Base-by-base conservation (phyloP, 2,888 invertebrate species). In the Lomographa bimaculata region DNA sequence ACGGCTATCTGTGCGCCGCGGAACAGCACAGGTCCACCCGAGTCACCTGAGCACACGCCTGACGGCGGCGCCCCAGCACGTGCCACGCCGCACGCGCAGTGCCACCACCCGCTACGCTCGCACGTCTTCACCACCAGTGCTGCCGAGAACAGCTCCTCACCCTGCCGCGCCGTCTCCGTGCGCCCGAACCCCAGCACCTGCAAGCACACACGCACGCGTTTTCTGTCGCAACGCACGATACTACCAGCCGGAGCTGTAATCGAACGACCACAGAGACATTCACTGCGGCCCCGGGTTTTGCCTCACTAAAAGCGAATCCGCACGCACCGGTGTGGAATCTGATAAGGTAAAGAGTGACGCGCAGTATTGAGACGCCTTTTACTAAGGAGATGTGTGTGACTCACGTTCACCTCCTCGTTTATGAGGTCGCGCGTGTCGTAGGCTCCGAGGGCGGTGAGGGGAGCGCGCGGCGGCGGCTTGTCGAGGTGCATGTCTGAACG, bases 41-140 rank as follows among this genome's bases (percentile, higher is more conserved):
- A 84, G 71, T 85, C 86, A 0, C 86, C 85, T 14, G 79, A 59
- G 71, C 86, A 85, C 38, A 84, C 84, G 44, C 79, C 83, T 34
- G 50, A 32, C 12, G 33, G 45, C 20, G 40, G 10, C 28, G 25
- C 25, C 44, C 7, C n/a, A 17, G 12, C 27, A 24, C 29, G 37
- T 30, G 52, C 57, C 50, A 50, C 56, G 40, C 67, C 75, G 60
- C 82, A 83, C 62, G 64, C 56, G 62, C 79, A 79, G 57, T 67
- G 69, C 40, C 51, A 26, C 81, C 81, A 82, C 11, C 46, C 49
- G 26, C 35, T 52, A 40, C 78, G 78, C 47, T 57, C 74, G 64
- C 85, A 84, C 34, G 19, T 5, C 50, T 51, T 61, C 62, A 78
- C 46, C 42, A 43, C 63, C 66, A 84, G 66, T 40, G 48, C 57